Evolutionary conservation across 2,888 invertebrate species (phyloP).

Genomic region (Sialis lutaria): DNA sequence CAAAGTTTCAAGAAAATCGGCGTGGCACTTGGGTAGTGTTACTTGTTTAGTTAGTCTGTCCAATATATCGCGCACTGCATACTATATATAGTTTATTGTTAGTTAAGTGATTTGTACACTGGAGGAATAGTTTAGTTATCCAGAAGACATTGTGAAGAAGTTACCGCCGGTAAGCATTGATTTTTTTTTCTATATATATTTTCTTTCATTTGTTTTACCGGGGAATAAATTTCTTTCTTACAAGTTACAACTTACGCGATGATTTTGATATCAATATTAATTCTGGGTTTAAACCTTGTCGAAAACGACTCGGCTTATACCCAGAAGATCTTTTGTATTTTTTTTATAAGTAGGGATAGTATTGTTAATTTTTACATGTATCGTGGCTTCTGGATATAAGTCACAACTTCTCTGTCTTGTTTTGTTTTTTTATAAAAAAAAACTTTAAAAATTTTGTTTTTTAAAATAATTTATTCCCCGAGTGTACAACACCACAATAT

Average conservation of each 20-base stretch:
- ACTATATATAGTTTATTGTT: too few species aligned
- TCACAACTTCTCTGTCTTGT: background rate
- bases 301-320: too few species aligned
- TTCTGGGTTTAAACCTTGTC: too few species aligned
- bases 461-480: conserved; percentile 9
- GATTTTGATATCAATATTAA: too few species aligned
- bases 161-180: conserved; percentile 5
- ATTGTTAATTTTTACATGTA: too few species aligned
- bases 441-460: background rate
- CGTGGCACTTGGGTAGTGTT: too few species aligned
- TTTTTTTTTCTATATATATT: conserved; percentile 1
- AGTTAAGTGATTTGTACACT: background rate
- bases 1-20: too few species aligned
- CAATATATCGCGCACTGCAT: too few species aligned
- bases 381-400: too few species aligned
- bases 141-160: background rate
- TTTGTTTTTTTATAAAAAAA: background rate
- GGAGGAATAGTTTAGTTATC: conserved; percentile 2
- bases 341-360: too few species aligned
- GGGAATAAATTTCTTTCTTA: conserved; percentile 5
- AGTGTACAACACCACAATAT: conserved; percentile 7
- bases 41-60: too few species aligned
- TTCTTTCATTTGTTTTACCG: conserved; percentile 4
- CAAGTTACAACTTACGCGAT: background rate
- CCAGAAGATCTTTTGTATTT: too few species aligned